phyloP scores from a whole-genome alignment of 2,113 vertebrate species.

The Crotalus horridus region DNA sequence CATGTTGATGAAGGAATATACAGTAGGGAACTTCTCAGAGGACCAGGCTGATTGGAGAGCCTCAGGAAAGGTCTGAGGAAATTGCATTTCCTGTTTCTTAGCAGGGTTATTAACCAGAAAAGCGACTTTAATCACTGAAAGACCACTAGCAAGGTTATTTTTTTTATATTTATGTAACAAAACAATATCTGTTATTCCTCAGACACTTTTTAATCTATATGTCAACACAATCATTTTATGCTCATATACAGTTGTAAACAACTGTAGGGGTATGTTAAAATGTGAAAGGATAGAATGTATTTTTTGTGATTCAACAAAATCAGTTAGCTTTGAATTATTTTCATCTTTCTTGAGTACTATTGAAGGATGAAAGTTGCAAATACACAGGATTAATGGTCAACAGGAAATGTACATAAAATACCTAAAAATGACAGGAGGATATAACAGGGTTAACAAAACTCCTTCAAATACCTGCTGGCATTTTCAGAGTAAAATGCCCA shows the following conservation, averaged over 20 bases:
- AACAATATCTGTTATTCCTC: constrained; percentile 54
- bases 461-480: constrained; percentile 10
- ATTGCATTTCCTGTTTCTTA: constrained; percentile 62
- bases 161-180: constrained; percentile 59
- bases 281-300: constrained; percentile 40
- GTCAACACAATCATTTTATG: constrained; percentile 55
- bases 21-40: constrained; percentile 67
- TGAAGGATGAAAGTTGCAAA: neutral
- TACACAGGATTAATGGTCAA: neutral
- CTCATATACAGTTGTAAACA: constrained; percentile 33
- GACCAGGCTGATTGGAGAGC: constrained; percentile 73
- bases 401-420: neutral
- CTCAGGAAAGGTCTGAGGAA: constrained; percentile 65
- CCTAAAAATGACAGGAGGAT: neutral
- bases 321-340: constrained; percentile 35
- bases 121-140: constrained; percentile 63
- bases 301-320: constrained; percentile 43
- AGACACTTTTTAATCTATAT: constrained; percentile 42
- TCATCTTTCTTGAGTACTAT: neutral
- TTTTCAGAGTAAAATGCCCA: neutral
- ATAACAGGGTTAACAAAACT: neutral
- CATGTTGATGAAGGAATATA: constrained; percentile 76
- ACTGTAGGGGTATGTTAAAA: constrained; percentile 40
- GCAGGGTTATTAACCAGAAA: constrained; percentile 67
- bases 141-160: constrained; percentile 58